phyloP scores from a whole-genome alignment of 2,888 invertebrate genomes.

The Drosophila kanekoi region DNA sequence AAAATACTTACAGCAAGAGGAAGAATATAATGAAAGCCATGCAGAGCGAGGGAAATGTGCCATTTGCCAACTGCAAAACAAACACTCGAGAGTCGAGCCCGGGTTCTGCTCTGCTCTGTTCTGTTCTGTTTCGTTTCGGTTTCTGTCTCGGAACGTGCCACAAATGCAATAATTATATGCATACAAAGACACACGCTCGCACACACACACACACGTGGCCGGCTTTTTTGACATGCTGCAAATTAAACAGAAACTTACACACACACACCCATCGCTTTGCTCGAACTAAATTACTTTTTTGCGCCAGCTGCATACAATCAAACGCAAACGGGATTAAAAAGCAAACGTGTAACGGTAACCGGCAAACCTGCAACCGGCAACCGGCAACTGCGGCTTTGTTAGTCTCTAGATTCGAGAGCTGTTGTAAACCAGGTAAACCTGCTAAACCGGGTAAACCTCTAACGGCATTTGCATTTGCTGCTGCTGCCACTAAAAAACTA shows the following conservation, averaged over 20 bases:
- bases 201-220: slow-evolving; percentile 47
- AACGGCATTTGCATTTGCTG: slow-evolving; percentile 66
- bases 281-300: slow-evolving; percentile 76
- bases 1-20: slow-evolving; percentile 69
- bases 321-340: slow-evolving; percentile 79
- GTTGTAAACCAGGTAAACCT: slow-evolving; percentile 63
- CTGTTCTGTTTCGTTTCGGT: slow-evolving; percentile 36
- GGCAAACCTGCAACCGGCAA: slow-evolving; percentile 41
- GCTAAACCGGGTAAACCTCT: slow-evolving; percentile 63
- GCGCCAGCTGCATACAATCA: slow-evolving; percentile 74
- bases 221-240: slow-evolving; percentile 79
- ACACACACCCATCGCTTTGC: slow-evolving; percentile 34
- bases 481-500: slow-evolving; percentile 53
- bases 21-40: slow-evolving; percentile 58
- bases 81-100: slow-evolving; percentile 53
- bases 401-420: slow-evolving; percentile 30
- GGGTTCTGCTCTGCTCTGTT: slow-evolving; percentile 5
- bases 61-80: slow-evolving; percentile 73
- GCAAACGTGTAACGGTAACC: slow-evolving; percentile 65
- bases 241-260: slow-evolving; percentile 68
- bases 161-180: slow-evolving; percentile 81
- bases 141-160: slow-evolving; percentile 71
- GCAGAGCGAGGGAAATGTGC: slow-evolving; percentile 70
- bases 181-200: slow-evolving; percentile 59
- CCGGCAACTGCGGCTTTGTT: slow-evolving; percentile 51